Evolutionary conservation across 2,888 invertebrate species (phyloP).

Genomic region (Rhagonycha lutea): DNA sequence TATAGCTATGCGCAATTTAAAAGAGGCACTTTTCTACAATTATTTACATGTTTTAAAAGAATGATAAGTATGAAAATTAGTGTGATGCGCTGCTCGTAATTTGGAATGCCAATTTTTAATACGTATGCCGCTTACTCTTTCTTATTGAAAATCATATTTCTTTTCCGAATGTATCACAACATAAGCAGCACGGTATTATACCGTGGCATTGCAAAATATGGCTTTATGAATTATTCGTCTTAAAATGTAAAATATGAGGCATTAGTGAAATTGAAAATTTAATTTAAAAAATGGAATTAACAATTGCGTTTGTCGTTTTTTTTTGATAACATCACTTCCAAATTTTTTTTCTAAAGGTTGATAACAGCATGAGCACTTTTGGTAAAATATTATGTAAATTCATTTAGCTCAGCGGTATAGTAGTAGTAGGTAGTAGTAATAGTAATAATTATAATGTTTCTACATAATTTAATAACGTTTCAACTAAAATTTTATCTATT

Average conservation of each 20-base stretch:
- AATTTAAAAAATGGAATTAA: constrained; percentile 4
- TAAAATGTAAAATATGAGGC: constrained; percentile 14
- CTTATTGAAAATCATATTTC: constrained; percentile 1
- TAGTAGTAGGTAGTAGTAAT: constrained; percentile 18
- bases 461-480: constrained; percentile 32
- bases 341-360: constrained; percentile 38
- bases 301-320: background rate
- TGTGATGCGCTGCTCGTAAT: background rate
- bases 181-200: background rate
- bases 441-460: constrained; percentile 32
- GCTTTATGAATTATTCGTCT: constrained; percentile 2
- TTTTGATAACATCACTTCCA: constrained; percentile 17
- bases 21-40: constrained; percentile 55
- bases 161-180: background rate
- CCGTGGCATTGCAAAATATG: background rate
- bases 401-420: constrained; percentile 43
- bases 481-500: constrained; percentile 27
- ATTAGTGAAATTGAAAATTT: constrained; percentile 20
- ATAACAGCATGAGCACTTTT: constrained; percentile 73
- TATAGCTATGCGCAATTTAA: constrained; percentile 54
- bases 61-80: background rate
- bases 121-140: background rate
- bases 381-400: constrained; percentile 60
- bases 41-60: constrained; percentile 43
- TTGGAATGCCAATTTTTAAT: background rate